A percentile compares a stretch with the other conserved stretches of the same genome.
phyloP scores from a whole-genome alignment of 2,888 invertebrate genomes.

The Zaprionus bogoriensis region DNA sequence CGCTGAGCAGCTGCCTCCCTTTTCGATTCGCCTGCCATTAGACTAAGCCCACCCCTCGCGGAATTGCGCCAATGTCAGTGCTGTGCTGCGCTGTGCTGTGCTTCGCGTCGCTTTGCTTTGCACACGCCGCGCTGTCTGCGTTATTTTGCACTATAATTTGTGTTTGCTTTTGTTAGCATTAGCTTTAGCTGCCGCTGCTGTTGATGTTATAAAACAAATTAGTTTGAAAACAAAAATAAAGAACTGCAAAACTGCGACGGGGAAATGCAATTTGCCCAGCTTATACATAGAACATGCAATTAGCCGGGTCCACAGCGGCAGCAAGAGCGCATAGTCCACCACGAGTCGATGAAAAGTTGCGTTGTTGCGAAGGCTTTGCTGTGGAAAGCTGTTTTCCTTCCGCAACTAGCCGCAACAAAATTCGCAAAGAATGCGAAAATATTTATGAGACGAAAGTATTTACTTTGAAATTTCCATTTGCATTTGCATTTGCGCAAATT shows the following conservation, averaged over 20 bases:
- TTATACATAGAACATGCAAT: slow-evolving; percentile 63
- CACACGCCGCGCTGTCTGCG: slow-evolving; percentile 70
- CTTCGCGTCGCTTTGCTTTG: too few relatives aligned
- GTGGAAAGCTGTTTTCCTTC: neutral
- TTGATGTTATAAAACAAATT: slow-evolving; percentile 75
- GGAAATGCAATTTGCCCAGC: slow-evolving; percentile 44
- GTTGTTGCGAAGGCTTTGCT: neutral
- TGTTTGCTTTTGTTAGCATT: slow-evolving; percentile 53
- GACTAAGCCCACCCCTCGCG: slow-evolving; percentile 30
- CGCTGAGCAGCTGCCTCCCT: too few relatives aligned
- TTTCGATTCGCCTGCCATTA: slow-evolving; percentile 28
- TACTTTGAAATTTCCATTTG: neutral
- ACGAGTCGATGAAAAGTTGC: neutral
- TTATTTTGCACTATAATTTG: slow-evolving; percentile 68
- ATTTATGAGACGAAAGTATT: neutral
- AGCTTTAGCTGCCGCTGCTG: slow-evolving; percentile 27
- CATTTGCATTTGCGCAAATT: neutral
- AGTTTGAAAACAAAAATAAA: slow-evolving; percentile 62
- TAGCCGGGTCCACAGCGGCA: slow-evolving; percentile 46
- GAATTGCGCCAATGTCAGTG: slow-evolving; percentile 45
- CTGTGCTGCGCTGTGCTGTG: too few relatives aligned
- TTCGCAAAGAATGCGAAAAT: neutral
- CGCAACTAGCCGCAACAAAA: neutral
- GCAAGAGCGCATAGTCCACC: neutral
- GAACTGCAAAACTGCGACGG: slow-evolving; percentile 36